phyloP scores from a whole-genome alignment of 1,140 invertebrate species.

The Diachasmimorpha longicaudata region DNA sequence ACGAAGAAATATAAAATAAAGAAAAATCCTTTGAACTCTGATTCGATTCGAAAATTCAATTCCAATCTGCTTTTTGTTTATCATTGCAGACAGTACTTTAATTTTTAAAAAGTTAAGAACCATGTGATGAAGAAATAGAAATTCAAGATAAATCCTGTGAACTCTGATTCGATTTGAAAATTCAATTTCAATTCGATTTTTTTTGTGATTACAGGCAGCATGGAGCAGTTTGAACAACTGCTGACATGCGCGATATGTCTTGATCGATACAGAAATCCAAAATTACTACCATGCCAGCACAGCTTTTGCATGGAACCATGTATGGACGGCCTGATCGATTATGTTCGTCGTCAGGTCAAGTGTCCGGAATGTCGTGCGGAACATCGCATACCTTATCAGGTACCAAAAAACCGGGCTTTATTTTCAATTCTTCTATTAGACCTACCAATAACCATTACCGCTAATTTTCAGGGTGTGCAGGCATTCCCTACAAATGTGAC shows the following conservation, averaged over 20 bases:
- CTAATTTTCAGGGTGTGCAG: conserved; percentile 75
- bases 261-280: conserved; percentile 95
- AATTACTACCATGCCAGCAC: conserved; percentile 98
- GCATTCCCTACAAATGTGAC: conserved; percentile 97
- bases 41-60: neutral
- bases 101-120: too few species aligned
- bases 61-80: neutral
- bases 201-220: conserved; percentile 58
- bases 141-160: too few species aligned
- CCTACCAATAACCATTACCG: neutral
- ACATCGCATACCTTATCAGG: conserved; percentile 93
- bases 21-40: too few species aligned
- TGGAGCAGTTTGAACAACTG: conserved; percentile 97
- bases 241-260: conserved; percentile 97
- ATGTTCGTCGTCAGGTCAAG: conserved; percentile 93
- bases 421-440: neutral
- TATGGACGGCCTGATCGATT: conserved; percentile 95
- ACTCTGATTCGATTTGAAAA: too few species aligned
- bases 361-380: conserved; percentile 99
- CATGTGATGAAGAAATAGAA: too few species aligned
- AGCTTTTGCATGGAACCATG: conserved; percentile 99
- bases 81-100: conserved; percentile 62
- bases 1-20: too few species aligned
- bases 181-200: neutral
- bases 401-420: too few species aligned